phyloP scores from a whole-genome alignment of 2,888 invertebrate genomes.

The Leptopilina myrica region DNA sequence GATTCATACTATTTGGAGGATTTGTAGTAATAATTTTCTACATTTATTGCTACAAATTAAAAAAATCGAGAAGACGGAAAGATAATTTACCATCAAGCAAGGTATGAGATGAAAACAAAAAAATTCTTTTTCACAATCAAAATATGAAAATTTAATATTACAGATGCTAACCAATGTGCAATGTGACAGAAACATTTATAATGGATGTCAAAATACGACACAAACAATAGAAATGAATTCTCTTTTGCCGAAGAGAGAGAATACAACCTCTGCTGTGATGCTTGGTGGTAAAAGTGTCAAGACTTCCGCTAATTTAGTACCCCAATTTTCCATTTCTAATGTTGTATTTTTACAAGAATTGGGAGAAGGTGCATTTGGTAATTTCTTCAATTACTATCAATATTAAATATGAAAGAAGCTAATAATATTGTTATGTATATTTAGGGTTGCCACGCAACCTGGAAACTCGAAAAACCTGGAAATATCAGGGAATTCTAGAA shows the following conservation, averaged over 20 bases:
- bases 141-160: neutral
- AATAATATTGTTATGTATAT: too few relatives aligned
- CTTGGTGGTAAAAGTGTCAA: constrained; percentile 76
- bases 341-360: constrained; percentile 93
- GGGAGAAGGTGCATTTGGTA: constrained; percentile 97
- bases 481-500: too few relatives aligned
- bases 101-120: constrained; percentile 55
- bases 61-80: constrained; percentile 69
- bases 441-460: too few relatives aligned
- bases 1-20: constrained; percentile 79
- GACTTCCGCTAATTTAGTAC: constrained; percentile 81
- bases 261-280: constrained; percentile 78
- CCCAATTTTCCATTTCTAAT: constrained; percentile 91
- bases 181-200: constrained; percentile 86
- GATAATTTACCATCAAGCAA: constrained; percentile 73
- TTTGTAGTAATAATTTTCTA: constrained; percentile 80
- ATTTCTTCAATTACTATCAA: constrained; percentile 54
- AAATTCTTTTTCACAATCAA: too few relatives aligned
- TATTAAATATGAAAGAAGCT: neutral
- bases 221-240: constrained; percentile 92
- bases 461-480: too few relatives aligned
- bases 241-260: constrained; percentile 80
- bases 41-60: constrained; percentile 79
- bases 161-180: constrained; percentile 73
- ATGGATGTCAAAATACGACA: constrained; percentile 85